A percentile compares a stretch with the other conserved stretches of the same genome.
These are phyloP conservation scores for Lethenteron camtschaticum DNA, from an alignment of 2,113 vertebrate species.

Conservation along the genomic window DNA sequence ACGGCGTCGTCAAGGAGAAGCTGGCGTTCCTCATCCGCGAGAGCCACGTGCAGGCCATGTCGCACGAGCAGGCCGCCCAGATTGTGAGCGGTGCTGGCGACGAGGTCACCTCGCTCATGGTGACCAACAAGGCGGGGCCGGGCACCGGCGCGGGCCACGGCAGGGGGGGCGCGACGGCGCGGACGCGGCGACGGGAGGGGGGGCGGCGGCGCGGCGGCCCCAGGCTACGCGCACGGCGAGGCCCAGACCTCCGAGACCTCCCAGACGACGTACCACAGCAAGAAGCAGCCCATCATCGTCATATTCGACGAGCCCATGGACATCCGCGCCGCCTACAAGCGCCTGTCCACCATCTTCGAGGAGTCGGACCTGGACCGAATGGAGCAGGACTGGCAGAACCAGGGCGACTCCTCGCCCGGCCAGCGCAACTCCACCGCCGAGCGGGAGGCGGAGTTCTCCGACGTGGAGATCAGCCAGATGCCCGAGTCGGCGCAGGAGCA, in stretches of 20 bases:
- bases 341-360: fast-evolving
- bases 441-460: not conserved
- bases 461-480: not conserved
- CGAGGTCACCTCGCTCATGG: conserved; percentile 12
- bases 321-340: conserved; percentile 12
- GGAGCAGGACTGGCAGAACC: too few species aligned
- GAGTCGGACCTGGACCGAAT: not conserved
- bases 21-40: conserved; percentile 15
- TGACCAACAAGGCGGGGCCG: conserved; percentile 15
- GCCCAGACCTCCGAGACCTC: conserved; percentile 6
- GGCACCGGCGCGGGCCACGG: not conserved
- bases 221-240: not conserved
- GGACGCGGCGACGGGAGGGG: not conserved
- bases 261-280: not conserved
- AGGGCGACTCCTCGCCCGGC: too few species aligned
- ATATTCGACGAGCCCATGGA: conserved; percentile 9
- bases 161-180: not conserved
- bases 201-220: not conserved
- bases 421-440: not conserved
- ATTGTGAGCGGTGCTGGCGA: conserved; percentile 7
- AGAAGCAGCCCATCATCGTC: conserved; percentile 13
- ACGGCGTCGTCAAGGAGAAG: conserved; percentile 9
- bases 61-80: conserved; percentile 9
- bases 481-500: not conserved
- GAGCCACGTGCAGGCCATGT: conserved; percentile 14